phyloP scores from a whole-genome alignment of 2,888 invertebrate species.

The Zhengitettix transpicula region DNA sequence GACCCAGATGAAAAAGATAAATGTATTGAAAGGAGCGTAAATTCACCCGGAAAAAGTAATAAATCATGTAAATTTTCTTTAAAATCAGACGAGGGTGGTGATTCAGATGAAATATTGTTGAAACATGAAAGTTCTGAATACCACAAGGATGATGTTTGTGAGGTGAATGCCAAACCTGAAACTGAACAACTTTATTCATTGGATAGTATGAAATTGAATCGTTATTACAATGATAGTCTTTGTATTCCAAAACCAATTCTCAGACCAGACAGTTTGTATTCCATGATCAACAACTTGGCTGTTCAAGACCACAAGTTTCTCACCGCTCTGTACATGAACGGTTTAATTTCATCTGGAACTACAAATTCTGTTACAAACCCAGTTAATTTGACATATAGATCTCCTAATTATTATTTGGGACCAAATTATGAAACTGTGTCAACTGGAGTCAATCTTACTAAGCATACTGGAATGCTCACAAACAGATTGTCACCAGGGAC shows the following conservation, averaged over 20 bases:
- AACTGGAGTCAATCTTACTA: neutral
- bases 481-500: too few relatives aligned
- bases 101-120: too few relatives aligned
- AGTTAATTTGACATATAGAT: conserved; percentile 4
- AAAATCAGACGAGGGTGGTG: too few relatives aligned
- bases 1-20: too few relatives aligned
- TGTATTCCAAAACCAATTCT: neutral
- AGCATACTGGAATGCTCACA: too few relatives aligned
- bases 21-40: too few relatives aligned
- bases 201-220: neutral
- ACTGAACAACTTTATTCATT: neutral
- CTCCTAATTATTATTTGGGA: neutral
- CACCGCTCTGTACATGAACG: conserved; percentile 30
- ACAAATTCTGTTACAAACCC: conserved; percentile 3
- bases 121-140: too few relatives aligned
- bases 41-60: too few relatives aligned
- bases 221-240: neutral
- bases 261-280: conserved; percentile 22
- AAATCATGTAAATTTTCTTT: too few relatives aligned
- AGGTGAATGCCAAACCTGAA: too few relatives aligned
- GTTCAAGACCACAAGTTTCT: conserved; percentile 28
- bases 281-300: conserved; percentile 26
- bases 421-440: neutral
- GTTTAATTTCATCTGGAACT: conserved; percentile 20
- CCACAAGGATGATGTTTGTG: too few relatives aligned